These are phyloP conservation scores for Halcyon badia DNA, from an alignment of 2,797 vertebrate genomes.

Conservation along the genomic window DNA sequence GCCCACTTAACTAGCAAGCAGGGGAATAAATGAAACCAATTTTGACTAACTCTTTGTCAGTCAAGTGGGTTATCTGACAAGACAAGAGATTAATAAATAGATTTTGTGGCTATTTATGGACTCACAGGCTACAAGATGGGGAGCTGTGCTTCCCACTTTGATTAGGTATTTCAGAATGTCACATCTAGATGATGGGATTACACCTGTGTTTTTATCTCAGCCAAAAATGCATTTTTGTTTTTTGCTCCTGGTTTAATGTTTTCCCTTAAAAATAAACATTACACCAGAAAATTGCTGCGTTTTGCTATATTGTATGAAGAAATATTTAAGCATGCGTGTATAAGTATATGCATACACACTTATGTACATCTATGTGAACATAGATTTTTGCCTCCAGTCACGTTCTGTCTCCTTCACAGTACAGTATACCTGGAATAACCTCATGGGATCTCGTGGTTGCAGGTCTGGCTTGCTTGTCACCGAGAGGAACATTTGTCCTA, in stretches of 20 bases:
- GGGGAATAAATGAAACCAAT: conserved; percentile 41
- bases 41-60: conserved; percentile 10
- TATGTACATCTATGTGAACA: accelerated
- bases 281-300: neutral
- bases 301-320: neutral
- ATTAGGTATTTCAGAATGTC: conserved; percentile 4
- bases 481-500: neutral
- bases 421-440: neutral
- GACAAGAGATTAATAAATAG: conserved; percentile 46
- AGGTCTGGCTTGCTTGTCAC: neutral
- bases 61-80: conserved; percentile 38
- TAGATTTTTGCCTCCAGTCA: neutral
- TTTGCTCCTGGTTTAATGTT: neutral
- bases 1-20: conserved; percentile 7
- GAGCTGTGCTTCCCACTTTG: neutral
- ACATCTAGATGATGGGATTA: neutral
- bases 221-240: neutral
- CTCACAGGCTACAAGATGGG: neutral
- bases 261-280: neutral
- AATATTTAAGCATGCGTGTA: neutral
- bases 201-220: neutral
- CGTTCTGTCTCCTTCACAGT: neutral
- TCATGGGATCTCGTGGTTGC: neutral
- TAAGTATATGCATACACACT: neutral
- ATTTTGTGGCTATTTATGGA: conserved; percentile 36